Conservation (phyloP, 1,140 invertebrate genomes). For the Aporrectodea caliginosa region DNA sequence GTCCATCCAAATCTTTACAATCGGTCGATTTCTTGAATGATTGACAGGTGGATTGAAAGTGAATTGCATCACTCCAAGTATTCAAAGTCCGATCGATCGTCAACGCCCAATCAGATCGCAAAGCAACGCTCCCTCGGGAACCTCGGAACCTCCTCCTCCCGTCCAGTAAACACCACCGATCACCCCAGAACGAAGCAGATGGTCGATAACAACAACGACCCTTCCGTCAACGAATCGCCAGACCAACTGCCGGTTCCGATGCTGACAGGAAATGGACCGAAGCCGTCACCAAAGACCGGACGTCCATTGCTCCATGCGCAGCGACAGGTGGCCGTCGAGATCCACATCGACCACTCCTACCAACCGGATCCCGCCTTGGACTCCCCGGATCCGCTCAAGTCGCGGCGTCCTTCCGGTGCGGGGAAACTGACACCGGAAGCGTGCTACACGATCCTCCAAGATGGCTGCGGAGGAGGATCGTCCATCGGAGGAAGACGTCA, state of each 20-base stretch:
- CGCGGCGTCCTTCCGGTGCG: neutral
- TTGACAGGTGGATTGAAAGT: no score
- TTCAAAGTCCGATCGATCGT: no score
- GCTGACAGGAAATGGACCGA: no score
- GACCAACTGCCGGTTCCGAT: neutral
- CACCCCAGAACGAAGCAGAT: no score
- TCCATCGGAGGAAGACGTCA: neutral
- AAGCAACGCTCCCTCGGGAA: neutral
- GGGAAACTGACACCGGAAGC: neutral
- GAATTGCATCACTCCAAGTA: no score
- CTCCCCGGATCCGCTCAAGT: no score
- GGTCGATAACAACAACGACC: neutral
- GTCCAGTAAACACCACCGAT: neutral
- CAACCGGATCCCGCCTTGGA: no score
- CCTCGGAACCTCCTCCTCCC: no score
- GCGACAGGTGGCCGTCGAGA: slow-evolving; percentile 16
- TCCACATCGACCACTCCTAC: slow-evolving; percentile 9
- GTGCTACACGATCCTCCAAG: neutral
- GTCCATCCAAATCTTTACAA: no score
- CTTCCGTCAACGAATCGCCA: neutral
- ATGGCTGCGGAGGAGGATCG: neutral
- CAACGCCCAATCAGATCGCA: neutral
- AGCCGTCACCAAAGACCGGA: neutral
- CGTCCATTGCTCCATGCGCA: neutral
- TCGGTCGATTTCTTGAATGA: no score